phyloP scores from a whole-genome alignment of 2,113 vertebrate species.

The Salvelinus namaycush region DNA sequence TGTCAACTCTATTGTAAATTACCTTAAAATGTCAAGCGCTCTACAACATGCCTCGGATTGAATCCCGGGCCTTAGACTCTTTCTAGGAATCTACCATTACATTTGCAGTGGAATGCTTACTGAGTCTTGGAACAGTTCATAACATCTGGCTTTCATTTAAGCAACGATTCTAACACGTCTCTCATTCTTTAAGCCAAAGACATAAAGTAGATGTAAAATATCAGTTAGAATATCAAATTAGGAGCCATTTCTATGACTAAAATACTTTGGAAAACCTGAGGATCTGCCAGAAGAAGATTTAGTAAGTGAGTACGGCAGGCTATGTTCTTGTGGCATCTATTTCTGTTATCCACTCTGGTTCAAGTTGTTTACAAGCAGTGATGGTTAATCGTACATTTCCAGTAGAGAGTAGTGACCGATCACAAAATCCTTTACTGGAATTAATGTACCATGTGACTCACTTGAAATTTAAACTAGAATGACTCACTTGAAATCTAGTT shows the following conservation, averaged over 20 bases:
- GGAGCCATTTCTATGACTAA: background rate
- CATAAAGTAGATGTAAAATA: background rate
- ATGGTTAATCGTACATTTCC: slow-evolving; percentile 43
- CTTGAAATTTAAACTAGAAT: background rate
- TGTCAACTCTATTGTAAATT: no score
- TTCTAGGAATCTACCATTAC: background rate
- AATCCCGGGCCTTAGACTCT: no score
- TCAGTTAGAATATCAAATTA: background rate
- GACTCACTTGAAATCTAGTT: background rate
- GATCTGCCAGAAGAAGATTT: background rate
- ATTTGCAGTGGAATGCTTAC: background rate
- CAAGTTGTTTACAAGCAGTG: slow-evolving; percentile 28
- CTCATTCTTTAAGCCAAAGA: background rate
- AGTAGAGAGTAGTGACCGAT: slow-evolving; percentile 32
- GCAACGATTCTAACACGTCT: background rate
- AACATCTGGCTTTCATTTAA: background rate
- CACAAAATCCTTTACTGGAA: slow-evolving; percentile 56
- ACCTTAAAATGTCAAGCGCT: no score
- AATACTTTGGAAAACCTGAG: background rate
- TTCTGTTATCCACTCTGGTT: slow-evolving; percentile 30
- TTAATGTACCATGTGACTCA: slow-evolving; percentile 31
- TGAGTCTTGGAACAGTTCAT: background rate
- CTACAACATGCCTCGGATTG: no score
- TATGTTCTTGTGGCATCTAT: slow-evolving; percentile 42
- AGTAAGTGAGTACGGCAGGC: background rate